Evolutionary conservation across 2,888 invertebrate species (phyloP), one percentile per base, ranked within the genome.

Genomic region (Ceramica pisi): DNA sequence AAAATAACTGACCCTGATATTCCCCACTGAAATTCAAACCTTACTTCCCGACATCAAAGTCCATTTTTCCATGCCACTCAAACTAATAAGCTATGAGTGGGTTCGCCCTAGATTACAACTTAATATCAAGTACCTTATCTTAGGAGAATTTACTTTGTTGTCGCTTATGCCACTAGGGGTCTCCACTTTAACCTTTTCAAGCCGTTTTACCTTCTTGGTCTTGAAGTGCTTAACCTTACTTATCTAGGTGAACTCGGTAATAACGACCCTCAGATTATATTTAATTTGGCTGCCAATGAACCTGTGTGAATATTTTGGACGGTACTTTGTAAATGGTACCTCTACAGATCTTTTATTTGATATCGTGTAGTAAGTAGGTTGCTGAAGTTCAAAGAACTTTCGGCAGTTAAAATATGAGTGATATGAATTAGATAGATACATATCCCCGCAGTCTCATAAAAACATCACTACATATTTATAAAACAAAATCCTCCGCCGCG

Each of bases 91-190:
- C 62, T 73, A 82, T 84, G 77, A 83, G 75, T 81, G 75, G 76
- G 68, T 69, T 70, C 23, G 38, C 71, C 75, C 75, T 71, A 77
- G 84, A 83, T 83, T 81, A 84, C 75, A 81, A 83, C 75, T 83
- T 79, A 83, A 84, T 84, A 84, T 84, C 81, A 81, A 84, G 85
- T 84, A 65, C 75, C 75, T 71, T 84, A 83, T 84, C 83, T 84
- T 84, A 74, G 63, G 78, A 81, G 78, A 81, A 83, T 84, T 82
- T 84, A 84, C 81, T 84, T 83, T 84, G 83, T 83, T 83, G 85
- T 81, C 78, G 75, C 67, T 71, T 81, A 74, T 81, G 81, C 69
- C 70, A 41, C 71, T 71, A 63, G 81, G 69, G 80, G 73, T 70
- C 66, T 53, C 76, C 69, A 74, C 81, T 84, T 56, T 71, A 72